phyloP scores from a whole-genome alignment of 2,113 vertebrate genomes.

The Chiloscyllium plagiosum region DNA sequence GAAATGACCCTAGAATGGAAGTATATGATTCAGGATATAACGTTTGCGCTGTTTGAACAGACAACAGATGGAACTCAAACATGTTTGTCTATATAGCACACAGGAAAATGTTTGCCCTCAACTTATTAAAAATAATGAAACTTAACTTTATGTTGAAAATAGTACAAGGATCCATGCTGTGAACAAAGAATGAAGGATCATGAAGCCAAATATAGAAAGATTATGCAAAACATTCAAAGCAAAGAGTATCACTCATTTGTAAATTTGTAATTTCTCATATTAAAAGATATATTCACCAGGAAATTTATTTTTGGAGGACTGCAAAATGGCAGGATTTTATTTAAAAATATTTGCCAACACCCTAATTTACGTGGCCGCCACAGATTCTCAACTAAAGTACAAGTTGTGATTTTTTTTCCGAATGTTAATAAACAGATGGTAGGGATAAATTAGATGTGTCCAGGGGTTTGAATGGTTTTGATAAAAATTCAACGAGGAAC shows the following conservation, averaged over 20 bases:
- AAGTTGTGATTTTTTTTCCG: neutral
- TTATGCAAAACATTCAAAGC: neutral
- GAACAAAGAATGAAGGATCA: neutral
- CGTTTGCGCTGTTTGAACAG: neutral
- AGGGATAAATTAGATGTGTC: constrained; percentile 7
- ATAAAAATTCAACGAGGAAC: neutral
- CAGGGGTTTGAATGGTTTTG: neutral
- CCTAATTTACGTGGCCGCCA: neutral
- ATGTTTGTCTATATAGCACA: neutral
- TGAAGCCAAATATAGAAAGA: neutral
- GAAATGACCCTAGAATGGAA: neutral
- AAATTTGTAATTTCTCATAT: neutral
- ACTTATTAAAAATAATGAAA: constrained; percentile 9
- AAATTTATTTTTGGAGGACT: neutral
- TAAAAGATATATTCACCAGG: neutral
- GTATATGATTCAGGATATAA: neutral
- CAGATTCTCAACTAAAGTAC: neutral
- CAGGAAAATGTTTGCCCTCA: neutral
- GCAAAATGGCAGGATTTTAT: neutral
- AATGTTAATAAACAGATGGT: neutral
- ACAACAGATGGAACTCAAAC: neutral
- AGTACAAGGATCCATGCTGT: neutral
- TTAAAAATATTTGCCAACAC: neutral
- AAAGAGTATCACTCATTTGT: neutral
- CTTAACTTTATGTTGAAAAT: neutral